Conservation (phyloP, 2,113 vertebrate species). For the Thalassarche chlororhynchos region DNA sequence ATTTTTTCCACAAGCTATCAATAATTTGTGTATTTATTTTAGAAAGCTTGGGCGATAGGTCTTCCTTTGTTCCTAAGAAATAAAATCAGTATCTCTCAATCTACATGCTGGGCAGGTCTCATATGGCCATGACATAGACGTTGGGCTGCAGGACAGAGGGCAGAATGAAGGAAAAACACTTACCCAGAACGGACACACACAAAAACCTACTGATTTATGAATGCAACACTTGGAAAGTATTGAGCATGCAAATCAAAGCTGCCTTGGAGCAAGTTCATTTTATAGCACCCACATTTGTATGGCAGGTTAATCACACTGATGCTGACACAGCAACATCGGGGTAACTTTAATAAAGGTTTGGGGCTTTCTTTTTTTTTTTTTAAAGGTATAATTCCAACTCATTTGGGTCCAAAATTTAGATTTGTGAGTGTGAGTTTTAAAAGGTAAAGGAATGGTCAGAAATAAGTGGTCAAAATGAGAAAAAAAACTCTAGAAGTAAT, state of each 20-base stretch:
- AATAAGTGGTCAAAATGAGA: background rate
- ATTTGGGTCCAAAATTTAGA: background rate
- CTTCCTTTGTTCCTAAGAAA: background rate
- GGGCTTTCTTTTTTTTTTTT: background rate
- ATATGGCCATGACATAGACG: background rate
- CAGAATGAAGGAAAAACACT: background rate
- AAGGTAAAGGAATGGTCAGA: background rate
- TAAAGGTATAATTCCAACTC: background rate
- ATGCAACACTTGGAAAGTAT: conserved; percentile 53
- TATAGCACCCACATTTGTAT: conserved; percentile 36
- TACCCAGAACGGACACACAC: background rate
- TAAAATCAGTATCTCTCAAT: background rate
- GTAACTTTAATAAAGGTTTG: conserved; percentile 40
- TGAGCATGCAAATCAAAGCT: conserved; percentile 60
- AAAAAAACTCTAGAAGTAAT: background rate
- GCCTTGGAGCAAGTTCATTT: conserved; percentile 55
- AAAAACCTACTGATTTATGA: conserved; percentile 50
- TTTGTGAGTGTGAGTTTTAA: background rate
- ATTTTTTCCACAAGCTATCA: background rate
- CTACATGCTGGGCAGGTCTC: background rate
- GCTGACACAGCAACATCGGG: conserved; percentile 1
- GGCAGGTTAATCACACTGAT: conserved; percentile 48
- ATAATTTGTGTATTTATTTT: background rate
- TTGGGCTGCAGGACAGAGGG: background rate
- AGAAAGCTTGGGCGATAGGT: background rate